phyloP scores from a whole-genome alignment of 2,113 vertebrate genomes.

The Chloebia gouldiae region DNA sequence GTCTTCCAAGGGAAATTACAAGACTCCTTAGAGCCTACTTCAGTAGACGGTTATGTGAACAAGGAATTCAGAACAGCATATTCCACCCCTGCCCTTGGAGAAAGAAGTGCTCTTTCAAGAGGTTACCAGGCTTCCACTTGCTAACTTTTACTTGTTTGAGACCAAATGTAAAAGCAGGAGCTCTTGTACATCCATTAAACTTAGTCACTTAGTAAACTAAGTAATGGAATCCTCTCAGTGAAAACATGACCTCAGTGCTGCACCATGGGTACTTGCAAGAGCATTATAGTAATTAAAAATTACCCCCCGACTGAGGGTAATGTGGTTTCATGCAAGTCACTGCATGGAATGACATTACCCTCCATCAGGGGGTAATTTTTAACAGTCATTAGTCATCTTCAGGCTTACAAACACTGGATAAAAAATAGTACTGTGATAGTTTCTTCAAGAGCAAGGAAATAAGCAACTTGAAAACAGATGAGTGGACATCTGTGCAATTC shows the following conservation, averaged over 20 bases:
- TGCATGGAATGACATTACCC: not conserved
- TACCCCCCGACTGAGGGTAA: not conserved
- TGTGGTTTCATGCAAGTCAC: not conserved
- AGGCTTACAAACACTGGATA: not conserved
- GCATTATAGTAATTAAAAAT: not conserved
- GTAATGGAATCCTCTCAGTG: not conserved
- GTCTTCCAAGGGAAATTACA: not conserved
- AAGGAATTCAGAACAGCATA: not conserved
- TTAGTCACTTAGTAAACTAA: not conserved
- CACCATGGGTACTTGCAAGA: not conserved
- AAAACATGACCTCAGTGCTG: not conserved
- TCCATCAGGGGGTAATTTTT: not conserved
- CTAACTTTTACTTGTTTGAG: not conserved
- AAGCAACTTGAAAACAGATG: not conserved
- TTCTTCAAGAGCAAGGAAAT: not conserved
- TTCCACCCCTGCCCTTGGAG: not conserved
- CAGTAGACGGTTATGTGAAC: not conserved
- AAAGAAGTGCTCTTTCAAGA: not conserved
- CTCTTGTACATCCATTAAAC: not conserved
- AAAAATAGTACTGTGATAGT: not conserved
- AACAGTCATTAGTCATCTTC: not conserved
- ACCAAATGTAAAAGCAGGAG: not conserved
- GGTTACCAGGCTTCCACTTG: not conserved
- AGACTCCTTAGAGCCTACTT: not conserved
- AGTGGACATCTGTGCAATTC: not conserved